Evolutionary conservation across 2,888 invertebrate species (phyloP).

Genomic region (Tanytarsus gracilentus): DNA sequence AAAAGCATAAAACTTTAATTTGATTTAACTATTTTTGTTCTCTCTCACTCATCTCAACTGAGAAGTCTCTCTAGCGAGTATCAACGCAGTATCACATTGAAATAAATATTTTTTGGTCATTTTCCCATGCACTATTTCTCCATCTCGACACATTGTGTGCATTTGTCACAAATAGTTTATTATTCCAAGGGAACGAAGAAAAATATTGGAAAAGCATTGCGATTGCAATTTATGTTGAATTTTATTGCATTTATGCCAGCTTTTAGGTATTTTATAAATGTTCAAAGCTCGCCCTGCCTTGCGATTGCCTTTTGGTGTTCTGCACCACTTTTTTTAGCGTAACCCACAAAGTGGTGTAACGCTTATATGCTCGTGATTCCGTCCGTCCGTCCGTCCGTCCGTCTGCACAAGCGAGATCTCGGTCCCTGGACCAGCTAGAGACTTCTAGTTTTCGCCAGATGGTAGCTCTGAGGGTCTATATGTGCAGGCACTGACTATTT

Average conservation of each 20-base stretch:
- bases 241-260: slow-evolving; percentile 8
- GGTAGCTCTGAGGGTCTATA: too few species aligned
- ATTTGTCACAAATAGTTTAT: slow-evolving; percentile 5
- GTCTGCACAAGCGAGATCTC: too few species aligned
- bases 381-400: too few species aligned
- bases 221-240: slow-evolving; percentile 11
- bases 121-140: not conserved
- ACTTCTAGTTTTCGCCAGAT: too few species aligned
- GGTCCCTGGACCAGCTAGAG: too few species aligned
- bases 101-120: not conserved
- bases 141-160: not conserved
- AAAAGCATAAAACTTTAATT: slow-evolving; percentile 26
- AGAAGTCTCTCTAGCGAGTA: not conserved
- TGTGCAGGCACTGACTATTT: too few species aligned
- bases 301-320: not conserved
- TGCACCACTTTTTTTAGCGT: too few species aligned
- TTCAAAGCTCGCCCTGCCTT: not conserved
- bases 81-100: slow-evolving; percentile 11
- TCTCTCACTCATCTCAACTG: not conserved
- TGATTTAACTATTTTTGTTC: slow-evolving; percentile 23
- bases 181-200: not conserved
- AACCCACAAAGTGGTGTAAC: too few species aligned
- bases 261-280: not conserved
- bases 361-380: too few species aligned
- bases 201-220: slow-evolving; percentile 4